These are phyloP conservation scores for Siniperca chuatsi DNA, from an alignment of 2,113 vertebrate species.

Conservation along the genomic window DNA sequence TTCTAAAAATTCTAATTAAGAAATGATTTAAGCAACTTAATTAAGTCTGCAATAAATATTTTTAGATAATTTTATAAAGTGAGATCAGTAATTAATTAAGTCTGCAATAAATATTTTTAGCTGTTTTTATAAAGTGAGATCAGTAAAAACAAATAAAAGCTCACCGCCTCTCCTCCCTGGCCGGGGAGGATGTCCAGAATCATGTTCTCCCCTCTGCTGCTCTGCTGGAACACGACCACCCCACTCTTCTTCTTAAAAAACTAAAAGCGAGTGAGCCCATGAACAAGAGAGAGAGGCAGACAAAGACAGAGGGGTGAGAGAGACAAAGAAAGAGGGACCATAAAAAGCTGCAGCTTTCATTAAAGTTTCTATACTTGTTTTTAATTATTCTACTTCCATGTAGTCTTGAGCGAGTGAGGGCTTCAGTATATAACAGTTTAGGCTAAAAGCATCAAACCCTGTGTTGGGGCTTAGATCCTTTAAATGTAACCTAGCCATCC, in stretches of 20 bases:
- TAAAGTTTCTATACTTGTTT: background rate
- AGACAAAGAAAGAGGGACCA: background rate
- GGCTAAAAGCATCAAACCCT: background rate
- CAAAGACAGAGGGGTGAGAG: background rate
- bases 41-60: too few relatives aligned
- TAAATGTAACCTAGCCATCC: background rate
- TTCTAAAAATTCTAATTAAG: background rate
- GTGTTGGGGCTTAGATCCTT: background rate
- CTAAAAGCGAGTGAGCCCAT: constrained; percentile 70
- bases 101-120: too few relatives aligned
- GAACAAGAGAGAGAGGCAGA: background rate
- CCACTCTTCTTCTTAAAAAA: constrained; percentile 94
- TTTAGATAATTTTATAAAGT: too few relatives aligned
- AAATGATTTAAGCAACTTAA: background rate
- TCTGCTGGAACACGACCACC: constrained; percentile 96
- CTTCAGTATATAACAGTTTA: background rate
- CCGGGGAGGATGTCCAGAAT: constrained; percentile 89
- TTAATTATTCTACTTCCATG: background rate
- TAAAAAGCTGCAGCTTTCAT: background rate
- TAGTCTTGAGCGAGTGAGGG: background rate
- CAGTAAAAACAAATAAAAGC: constrained; percentile 17
- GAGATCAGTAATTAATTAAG: background rate
- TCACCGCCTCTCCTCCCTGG: constrained; percentile 86
- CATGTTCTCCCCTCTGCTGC: constrained; percentile 97
- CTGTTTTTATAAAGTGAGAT: background rate